These are phyloP conservation scores for Hypocryptadius cinnamomeus DNA, from an alignment of 2,113 vertebrate genomes.

Conservation along the genomic window DNA sequence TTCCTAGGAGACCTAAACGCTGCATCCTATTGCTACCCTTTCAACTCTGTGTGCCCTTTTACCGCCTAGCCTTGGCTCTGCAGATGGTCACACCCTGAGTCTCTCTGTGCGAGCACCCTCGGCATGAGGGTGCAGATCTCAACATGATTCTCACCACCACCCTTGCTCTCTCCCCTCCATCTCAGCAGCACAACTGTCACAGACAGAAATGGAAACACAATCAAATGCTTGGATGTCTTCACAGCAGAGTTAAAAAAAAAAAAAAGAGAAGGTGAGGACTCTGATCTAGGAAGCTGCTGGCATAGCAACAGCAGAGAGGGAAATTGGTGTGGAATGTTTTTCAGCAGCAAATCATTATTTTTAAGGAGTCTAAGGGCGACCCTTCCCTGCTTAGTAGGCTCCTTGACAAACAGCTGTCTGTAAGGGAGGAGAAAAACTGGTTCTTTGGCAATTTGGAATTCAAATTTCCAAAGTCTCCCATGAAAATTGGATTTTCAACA, in stretches of 20 bases:
- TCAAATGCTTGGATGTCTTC: not conserved
- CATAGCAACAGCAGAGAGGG: not conserved
- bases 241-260: not conserved
- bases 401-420: not conserved
- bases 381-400: not conserved
- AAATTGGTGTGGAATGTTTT: not conserved
- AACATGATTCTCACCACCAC: rapidly evolving
- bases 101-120: rapidly evolving
- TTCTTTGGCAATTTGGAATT: not conserved
- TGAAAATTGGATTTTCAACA: not conserved
- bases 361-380: not conserved
- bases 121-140: rapidly evolving
- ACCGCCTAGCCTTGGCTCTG: not conserved
- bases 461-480: not conserved
- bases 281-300: not conserved
- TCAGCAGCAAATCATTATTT: not conserved
- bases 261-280: not conserved
- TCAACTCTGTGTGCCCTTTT: not conserved
- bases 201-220: not conserved
- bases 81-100: rapidly evolving
- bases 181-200: not conserved
- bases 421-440: not conserved
- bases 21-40: not conserved
- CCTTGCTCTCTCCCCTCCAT: not conserved
- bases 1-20: not conserved